Evolutionary conservation across 2,888 invertebrate genomes (phyloP).

Genomic region (Plebejus melissa): DNA sequence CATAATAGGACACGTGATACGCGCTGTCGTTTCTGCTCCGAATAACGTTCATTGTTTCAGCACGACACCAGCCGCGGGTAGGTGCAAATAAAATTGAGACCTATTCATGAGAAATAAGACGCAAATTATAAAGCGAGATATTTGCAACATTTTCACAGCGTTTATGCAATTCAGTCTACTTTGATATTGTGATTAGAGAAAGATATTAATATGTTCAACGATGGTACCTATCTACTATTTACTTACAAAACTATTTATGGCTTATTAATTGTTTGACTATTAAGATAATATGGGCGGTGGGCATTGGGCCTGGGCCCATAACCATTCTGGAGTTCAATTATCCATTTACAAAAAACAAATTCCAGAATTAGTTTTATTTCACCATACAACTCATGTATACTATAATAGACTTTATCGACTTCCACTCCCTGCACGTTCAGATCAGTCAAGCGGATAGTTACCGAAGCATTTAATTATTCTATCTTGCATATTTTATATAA

Average conservation of each 20-base stretch:
- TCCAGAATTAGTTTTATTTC: no score
- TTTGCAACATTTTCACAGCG: slow-evolving; percentile 19
- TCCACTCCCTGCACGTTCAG: not conserved
- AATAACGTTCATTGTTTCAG: slow-evolving; percentile 32
- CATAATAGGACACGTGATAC: slow-evolving; percentile 30
- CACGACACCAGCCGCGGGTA: not conserved
- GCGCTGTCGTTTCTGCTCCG: slow-evolving; percentile 32
- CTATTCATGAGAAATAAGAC: not conserved
- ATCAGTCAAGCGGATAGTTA: not conserved
- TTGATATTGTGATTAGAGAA: slow-evolving; percentile 15
- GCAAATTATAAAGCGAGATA: not conserved
- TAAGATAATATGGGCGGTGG: no score
- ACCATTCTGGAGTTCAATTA: no score
- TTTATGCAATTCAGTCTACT: slow-evolving; percentile 20
- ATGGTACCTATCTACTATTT: not conserved
- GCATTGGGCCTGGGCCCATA: no score
- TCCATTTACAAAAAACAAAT: no score
- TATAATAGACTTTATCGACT: not conserved
- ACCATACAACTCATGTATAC: no score
- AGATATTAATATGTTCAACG: slow-evolving; percentile 2
- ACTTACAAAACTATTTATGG: not conserved
- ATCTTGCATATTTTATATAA: not conserved
- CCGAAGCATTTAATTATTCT: not conserved
- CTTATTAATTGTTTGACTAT: not conserved
- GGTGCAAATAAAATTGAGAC: not conserved